Conservation (phyloP, 2,113 vertebrate genomes). For the Alligator sinensis region DNA sequence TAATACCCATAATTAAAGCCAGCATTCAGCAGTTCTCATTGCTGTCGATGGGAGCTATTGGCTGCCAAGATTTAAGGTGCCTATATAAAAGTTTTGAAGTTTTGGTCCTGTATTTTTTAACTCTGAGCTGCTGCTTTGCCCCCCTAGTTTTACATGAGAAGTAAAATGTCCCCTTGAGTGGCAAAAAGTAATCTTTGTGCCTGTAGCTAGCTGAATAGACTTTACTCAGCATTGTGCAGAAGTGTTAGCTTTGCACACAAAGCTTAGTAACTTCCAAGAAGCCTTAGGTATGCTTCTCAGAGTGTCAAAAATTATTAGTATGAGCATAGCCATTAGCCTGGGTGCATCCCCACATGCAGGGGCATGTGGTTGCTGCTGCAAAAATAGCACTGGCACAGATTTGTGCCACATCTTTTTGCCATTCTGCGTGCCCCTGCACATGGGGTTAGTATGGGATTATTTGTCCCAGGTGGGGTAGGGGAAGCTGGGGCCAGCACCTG, state of each 20-base stretch:
- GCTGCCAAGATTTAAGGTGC: neutral
- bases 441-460: no score
- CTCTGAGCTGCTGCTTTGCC: neutral
- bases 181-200: neutral
- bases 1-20: neutral
- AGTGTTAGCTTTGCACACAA: neutral
- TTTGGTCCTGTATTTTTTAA: constrained; percentile 1
- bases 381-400: fast-evolving
- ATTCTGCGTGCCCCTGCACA: no score
- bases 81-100: neutral
- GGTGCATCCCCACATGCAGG: no score
- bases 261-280: neutral
- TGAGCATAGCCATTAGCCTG: neutral
- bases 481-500: no score
- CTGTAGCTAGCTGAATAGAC: neutral
- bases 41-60: neutral
- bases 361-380: neutral
- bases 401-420: no score
- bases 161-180: neutral
- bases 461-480: no score
- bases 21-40: neutral
- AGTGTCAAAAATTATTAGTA: neutral
- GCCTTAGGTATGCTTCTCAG: neutral
- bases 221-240: neutral
- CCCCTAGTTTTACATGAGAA: neutral